Base-by-base conservation (phyloP, 2,888 invertebrate species). In the Cosmia trapezina region DNA sequence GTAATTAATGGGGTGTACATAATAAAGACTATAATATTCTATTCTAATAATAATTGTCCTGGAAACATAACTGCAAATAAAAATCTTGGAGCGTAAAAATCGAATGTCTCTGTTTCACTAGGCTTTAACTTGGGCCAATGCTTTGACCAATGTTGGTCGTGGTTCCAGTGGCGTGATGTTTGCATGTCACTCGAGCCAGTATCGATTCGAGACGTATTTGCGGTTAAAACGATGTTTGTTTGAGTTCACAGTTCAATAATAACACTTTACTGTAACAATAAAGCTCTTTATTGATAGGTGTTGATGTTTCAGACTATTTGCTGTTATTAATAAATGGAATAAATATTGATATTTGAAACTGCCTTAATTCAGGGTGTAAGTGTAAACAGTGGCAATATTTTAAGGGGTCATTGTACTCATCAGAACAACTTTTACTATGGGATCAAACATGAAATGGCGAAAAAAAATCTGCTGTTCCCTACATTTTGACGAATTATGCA, bases 181-280 rank as follows among this genome's bases (percentile, higher is more conserved):
- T 74, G 70, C 75, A 68, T 74, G 70, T 37, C 84, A 75, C 80
- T 80, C 54, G 49, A 57, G 8, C 19, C 19, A 1, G 8, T 80
- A 81, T 83, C 81, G 80, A 80, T 79, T 66, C 4, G 28, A 78
- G 72, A 71, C 49, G 61, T 65, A 70, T 83, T 70, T 70, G 60
- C 17, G 43, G 47, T 14, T 57, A 7, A 51, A 78, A 19, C 59
- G 17, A 22, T 62, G 72, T 65, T 70, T 83, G 64, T 70, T 53
- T n/a, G 14, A 57, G 60, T 64, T 63, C 76, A 81, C 7, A 73
- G 74, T 47, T 60, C 47, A 47, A 59, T 57, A 63, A 41, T 33
- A 22, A 8, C 43, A 80, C n/a, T 43, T 17, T 49, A 37, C n/a
- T 22, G 5, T 37, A 28, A 61, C n/a, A 64, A 76, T 73, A 65